phyloP scores from a whole-genome alignment of 2,797 vertebrate species.

The Pogoniulus pusillus region DNA sequence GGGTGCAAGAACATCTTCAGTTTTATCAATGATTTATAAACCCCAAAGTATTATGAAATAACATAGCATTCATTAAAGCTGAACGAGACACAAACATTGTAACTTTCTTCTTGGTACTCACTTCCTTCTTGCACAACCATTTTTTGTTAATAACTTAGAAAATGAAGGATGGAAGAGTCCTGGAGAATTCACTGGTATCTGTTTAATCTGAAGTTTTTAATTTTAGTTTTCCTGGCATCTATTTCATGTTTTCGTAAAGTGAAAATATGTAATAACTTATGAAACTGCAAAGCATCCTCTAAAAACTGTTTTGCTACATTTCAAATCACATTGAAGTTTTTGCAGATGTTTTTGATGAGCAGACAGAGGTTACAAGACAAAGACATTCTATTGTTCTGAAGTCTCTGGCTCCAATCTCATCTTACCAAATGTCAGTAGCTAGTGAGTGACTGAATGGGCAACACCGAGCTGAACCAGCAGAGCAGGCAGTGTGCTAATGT shows the following conservation, averaged over 20 bases:
- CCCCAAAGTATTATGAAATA: not conserved
- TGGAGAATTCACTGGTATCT: slow-evolving; percentile 12
- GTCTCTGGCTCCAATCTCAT: not conserved
- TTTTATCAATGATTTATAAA: slow-evolving; percentile 8
- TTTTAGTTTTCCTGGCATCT: slow-evolving; percentile 19
- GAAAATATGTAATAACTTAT: not conserved
- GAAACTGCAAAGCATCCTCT: not conserved
- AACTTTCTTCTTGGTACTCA: not conserved
- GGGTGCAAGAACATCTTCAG: not conserved
- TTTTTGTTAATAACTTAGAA: not conserved
- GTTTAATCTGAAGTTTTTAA: not conserved
- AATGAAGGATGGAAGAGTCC: not conserved
- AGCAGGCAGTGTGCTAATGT: not conserved
- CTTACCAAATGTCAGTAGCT: not conserved
- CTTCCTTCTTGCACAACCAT: not conserved
- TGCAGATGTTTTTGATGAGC: not conserved
- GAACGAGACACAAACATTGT: not conserved
- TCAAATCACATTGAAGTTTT: not conserved
- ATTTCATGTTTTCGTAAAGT: not conserved
- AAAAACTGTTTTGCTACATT: not conserved
- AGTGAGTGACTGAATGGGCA: not conserved
- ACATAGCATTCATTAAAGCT: not conserved
- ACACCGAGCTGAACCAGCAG: not conserved
- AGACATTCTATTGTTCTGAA: not conserved
- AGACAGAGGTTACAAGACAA: not conserved